phyloP scores from a whole-genome alignment of 2,113 vertebrate species.

The Platanista minor region DNA sequence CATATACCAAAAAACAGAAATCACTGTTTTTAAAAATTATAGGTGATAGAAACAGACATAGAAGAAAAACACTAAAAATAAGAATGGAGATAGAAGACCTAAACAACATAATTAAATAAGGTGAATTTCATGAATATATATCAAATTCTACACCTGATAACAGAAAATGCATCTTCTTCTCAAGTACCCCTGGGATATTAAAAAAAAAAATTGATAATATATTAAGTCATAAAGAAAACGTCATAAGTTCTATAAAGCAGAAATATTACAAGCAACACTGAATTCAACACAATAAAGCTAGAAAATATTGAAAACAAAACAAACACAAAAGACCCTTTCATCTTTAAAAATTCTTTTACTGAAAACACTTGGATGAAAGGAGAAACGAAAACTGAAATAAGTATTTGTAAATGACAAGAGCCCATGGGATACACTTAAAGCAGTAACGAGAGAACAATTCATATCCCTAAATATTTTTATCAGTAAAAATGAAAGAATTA shows the following conservation, averaged over 20 bases:
- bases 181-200: background rate
- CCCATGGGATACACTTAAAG: background rate
- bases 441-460: background rate
- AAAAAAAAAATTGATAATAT: background rate
- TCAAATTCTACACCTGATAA: background rate
- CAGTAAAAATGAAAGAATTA: conserved; percentile 1
- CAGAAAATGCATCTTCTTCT: background rate
- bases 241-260: background rate
- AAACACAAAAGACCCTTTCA: background rate
- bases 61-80: background rate
- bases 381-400: background rate
- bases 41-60: background rate
- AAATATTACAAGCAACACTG: background rate
- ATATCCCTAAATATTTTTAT: background rate
- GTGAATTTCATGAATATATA: background rate
- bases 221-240: background rate
- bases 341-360: background rate
- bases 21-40: background rate
- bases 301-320: background rate
- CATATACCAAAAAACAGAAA: background rate
- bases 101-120: background rate
- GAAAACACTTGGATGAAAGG: background rate
- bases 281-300: background rate
- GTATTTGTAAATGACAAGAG: background rate
- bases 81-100: background rate